A percentile compares a stretch with the other conserved stretches of the same genome.
Evolutionary conservation across 1,140 invertebrate species (phyloP).

Genomic region (Phenacoccus solenopsis): DNA sequence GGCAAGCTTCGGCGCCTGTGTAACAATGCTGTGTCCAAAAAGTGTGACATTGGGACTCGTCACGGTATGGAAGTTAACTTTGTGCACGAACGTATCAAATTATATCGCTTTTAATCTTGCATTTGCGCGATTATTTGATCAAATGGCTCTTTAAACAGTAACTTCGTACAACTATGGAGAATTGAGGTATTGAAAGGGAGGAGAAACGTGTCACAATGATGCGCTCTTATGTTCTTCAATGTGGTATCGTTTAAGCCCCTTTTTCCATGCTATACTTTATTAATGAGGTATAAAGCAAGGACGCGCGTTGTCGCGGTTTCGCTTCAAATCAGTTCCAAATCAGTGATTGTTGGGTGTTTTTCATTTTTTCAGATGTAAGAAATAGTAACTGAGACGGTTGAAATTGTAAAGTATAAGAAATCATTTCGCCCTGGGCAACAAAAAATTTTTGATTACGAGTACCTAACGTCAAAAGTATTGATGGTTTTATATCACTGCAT

Average conservation of each 20-base stretch:
- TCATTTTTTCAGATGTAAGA: no score
- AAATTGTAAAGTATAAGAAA: no score
- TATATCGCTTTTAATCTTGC: neutral
- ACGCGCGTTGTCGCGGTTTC: neutral
- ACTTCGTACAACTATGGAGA: no score
- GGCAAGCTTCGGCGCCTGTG: neutral
- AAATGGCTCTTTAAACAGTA: neutral
- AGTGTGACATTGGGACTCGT: neutral
- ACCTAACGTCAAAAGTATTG: no score
- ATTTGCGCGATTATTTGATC: neutral
- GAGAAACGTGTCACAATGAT: neutral
- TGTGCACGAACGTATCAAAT: neutral
- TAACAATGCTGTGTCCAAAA: neutral
- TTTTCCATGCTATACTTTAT: neutral
- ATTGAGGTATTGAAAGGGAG: no score
- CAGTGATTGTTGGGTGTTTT: no score
- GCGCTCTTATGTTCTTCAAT: neutral
- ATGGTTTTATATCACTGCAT: no score
- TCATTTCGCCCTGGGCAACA: no score
- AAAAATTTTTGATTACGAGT: no score
- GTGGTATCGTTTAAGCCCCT: neutral
- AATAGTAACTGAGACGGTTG: no score
- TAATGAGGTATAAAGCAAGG: neutral
- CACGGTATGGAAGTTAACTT: neutral
- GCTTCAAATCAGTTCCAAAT: no score